Base-by-base conservation (phyloP, 2,113 vertebrate species). In the Fulmarus glacialis region DNA sequence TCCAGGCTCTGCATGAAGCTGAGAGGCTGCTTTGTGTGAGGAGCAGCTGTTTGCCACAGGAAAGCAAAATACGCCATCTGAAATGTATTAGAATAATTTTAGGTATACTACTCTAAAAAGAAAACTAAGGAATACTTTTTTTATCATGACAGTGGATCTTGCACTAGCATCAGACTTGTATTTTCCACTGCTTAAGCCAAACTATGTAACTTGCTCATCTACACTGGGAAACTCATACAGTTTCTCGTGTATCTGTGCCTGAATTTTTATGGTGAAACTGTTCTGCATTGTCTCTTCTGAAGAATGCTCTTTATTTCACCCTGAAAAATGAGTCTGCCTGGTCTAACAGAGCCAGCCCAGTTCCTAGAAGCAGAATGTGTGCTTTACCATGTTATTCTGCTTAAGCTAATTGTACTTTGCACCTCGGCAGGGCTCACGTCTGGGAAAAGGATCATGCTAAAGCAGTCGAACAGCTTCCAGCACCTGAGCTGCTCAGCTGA, bases 361-460 rank as follows among this genome's bases (percentile, higher is more conserved):
- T 71, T 75, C 59, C 70, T 64, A 80, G 85, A 62, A 91, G 60
- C 52, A 87, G 55, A 83, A n/a, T 55, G 32, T 63, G 43, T 68
- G 77, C 36, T 86, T 87, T 83, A 29, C 36, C 15, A 4, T 52
- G 60, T 18, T 89, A 55, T 38, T 84, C 42, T 87, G 24, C 72
- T 48, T 78, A 67, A 81, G 27, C 42, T 87, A 58, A 66, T 63
- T 70, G 83, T 73, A 92, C 94, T 96, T 94, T 94, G 93, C 55
- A 82, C 75, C n/a, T 58, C 53, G 2, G 19, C 27, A 68, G 43
- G 18, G 11, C 18, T 89, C 1, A 0, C 50, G 45, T 62, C 55
- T 75, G n/a, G 30, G 48, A 85, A 80, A 67, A 64, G 29, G 36
- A 64, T 79, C 11, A 6, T 3, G 23, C 17, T 92, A 72, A 77